phyloP scores from a whole-genome alignment of 2,113 vertebrate genomes.

The Meles meles region DNA sequence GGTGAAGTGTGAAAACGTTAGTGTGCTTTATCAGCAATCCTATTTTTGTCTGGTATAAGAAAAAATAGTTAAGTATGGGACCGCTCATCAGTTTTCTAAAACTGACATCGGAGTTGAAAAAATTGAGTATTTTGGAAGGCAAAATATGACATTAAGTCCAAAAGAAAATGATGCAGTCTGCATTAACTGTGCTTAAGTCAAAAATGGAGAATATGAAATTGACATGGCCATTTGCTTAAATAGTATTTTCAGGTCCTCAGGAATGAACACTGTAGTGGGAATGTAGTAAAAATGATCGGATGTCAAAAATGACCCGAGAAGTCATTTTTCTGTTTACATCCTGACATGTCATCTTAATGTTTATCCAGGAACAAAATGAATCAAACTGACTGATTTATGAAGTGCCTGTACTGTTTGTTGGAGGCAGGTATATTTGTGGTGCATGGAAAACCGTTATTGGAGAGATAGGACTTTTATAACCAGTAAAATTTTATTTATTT shows the following conservation, averaged over 20 bases:
- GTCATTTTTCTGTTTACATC: constrained; percentile 39
- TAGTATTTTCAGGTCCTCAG: constrained; percentile 49
- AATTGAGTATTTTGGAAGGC: not conserved
- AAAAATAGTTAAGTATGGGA: not conserved
- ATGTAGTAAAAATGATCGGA: constrained; percentile 40
- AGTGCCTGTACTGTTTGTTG: not conserved
- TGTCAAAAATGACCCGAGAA: constrained; percentile 29
- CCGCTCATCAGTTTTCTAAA: constrained; percentile 30
- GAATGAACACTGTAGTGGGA: constrained; percentile 46
- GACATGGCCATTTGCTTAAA: constrained; percentile 40
- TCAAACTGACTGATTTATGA: constrained; percentile 17
- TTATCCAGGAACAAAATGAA: constrained; percentile 29
- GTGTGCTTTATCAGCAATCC: not conserved
- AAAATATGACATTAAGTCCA: constrained; percentile 13
- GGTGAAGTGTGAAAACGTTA: not conserved
- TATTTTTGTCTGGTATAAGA: constrained; percentile 6
- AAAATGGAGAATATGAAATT: constrained; percentile 31
- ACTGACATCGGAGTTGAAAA: not conserved
- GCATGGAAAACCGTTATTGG: not conserved
- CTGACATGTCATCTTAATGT: constrained; percentile 18
- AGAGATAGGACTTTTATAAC: constrained; percentile 2
- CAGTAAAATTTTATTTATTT: not conserved
- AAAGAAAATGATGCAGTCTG: constrained; percentile 43
- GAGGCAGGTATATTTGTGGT: not conserved
- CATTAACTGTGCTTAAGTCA: not conserved